Evolutionary conservation across 2,888 invertebrate genomes (phyloP).

Genomic region (Sthenelais limicola): DNA sequence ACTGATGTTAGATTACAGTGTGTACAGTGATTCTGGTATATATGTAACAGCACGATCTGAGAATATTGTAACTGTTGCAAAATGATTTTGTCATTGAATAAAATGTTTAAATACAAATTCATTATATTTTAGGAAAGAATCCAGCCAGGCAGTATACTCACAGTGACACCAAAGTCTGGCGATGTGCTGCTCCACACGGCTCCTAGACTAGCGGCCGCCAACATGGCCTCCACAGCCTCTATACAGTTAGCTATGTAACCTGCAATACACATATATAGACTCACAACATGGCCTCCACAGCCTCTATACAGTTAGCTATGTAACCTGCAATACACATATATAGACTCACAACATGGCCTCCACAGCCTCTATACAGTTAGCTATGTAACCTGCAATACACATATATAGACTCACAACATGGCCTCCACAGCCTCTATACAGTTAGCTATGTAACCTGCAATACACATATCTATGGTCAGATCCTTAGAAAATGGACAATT

Average conservation of each 20-base stretch:
- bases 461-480: too few relatives aligned
- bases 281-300: conserved; percentile 75
- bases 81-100: too few relatives aligned
- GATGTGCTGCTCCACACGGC: conserved; percentile 76
- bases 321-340: conserved; percentile 69
- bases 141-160: too few relatives aligned
- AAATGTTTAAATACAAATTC: too few relatives aligned
- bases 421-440: conserved; percentile 74
- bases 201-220: conserved; percentile 75
- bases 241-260: conserved; percentile 75
- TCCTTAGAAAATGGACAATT: too few relatives aligned
- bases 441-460: conserved; percentile 75
- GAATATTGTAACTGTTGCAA: too few relatives aligned
- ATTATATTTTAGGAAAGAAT: too few relatives aligned
- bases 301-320: conserved; percentile 74
- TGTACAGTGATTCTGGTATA: too few relatives aligned
- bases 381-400: conserved; percentile 72
- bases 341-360: conserved; percentile 72
- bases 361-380: conserved; percentile 75
- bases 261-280: conserved; percentile 48
- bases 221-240: conserved; percentile 75
- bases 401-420: conserved; percentile 65
- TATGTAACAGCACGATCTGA: too few relatives aligned
- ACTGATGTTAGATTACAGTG: too few relatives aligned
- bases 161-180: conserved; percentile 75